Conservation (phyloP, 1,140 invertebrate genomes). For the Andrena cerasifolii region DNA sequence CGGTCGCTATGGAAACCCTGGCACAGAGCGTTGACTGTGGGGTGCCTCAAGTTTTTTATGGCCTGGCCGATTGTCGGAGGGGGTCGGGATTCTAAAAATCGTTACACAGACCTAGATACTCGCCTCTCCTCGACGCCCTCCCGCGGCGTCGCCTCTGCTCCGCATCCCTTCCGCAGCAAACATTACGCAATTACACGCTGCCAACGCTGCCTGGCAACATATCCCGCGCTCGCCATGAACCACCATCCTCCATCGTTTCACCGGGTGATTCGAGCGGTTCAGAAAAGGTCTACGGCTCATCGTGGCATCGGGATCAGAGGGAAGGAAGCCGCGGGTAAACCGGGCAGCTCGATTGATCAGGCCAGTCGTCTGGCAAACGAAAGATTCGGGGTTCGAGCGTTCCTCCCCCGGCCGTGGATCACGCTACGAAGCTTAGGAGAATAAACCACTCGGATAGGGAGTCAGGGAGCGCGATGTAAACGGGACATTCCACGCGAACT, state of each 20-base stretch:
- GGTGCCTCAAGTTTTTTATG: constrained; percentile 77
- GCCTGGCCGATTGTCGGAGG: constrained; percentile 73
- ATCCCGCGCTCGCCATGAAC: no score
- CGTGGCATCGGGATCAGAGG: not conserved
- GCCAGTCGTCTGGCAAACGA: not conserved
- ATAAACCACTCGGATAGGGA: not conserved
- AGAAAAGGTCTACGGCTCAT: no score
- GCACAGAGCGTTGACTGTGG: constrained; percentile 68
- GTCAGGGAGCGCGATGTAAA: not conserved
- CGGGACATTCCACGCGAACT: no score
- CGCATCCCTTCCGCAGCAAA: constrained; percentile 27
- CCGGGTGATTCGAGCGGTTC: not conserved
- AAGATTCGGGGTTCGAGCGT: constrained; percentile 17
- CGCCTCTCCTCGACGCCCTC: constrained; percentile 40
- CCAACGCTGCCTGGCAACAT: no score
- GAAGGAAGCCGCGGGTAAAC: not conserved
- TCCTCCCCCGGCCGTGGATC: not conserved
- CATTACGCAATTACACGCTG: constrained; percentile 42
- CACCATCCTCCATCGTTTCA: no score
- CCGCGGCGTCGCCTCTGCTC: constrained; percentile 6
- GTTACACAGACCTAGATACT: constrained; percentile 77
- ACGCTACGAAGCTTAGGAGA: not conserved
- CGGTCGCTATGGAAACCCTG: constrained; percentile 76
- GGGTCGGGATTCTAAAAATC: constrained; percentile 77
- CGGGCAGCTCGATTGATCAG: constrained; percentile 25